These are phyloP conservation scores for Tetragonula clypearis DNA, from an alignment of 1,140 invertebrate genomes.

Conservation along the genomic window DNA sequence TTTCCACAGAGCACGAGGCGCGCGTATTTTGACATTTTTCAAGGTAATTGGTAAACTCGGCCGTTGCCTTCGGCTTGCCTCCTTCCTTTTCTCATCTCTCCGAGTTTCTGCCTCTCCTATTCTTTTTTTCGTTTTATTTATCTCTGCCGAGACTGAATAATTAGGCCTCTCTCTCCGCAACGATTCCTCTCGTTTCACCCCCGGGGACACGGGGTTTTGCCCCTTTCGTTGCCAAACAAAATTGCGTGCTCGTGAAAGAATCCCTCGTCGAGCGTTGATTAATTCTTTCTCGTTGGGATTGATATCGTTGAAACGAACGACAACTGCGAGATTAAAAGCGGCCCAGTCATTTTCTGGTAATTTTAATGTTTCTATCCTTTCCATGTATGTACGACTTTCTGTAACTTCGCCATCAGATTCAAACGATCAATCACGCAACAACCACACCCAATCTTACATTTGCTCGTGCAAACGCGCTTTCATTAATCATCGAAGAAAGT, in stretches of 20 bases:
- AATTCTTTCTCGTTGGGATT: background rate
- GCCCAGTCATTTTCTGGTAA: background rate
- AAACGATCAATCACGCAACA: constrained; percentile 5
- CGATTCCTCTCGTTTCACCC: background rate
- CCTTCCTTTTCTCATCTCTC: background rate
- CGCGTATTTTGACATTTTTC: background rate
- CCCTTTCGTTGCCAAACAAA: background rate
- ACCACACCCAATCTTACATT: constrained; percentile 4
- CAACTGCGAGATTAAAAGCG: background rate
- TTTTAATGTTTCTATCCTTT: background rate
- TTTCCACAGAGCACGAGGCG: background rate
- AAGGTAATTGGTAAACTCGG: constrained; percentile 2
- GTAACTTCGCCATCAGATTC: background rate
- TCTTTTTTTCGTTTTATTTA: background rate
- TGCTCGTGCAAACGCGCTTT: too few relatives aligned
- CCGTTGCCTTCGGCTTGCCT: background rate
- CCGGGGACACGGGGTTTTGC: background rate
- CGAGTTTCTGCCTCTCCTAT: background rate
- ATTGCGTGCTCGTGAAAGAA: background rate
- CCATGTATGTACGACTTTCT: background rate
- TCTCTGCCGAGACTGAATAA: background rate
- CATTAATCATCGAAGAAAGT: background rate
- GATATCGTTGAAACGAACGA: background rate
- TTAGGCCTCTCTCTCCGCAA: background rate
- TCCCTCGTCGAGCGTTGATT: background rate